Evolutionary conservation across 2,888 invertebrate species (phyloP).

Genomic region (Latrodectus hesperus): DNA sequence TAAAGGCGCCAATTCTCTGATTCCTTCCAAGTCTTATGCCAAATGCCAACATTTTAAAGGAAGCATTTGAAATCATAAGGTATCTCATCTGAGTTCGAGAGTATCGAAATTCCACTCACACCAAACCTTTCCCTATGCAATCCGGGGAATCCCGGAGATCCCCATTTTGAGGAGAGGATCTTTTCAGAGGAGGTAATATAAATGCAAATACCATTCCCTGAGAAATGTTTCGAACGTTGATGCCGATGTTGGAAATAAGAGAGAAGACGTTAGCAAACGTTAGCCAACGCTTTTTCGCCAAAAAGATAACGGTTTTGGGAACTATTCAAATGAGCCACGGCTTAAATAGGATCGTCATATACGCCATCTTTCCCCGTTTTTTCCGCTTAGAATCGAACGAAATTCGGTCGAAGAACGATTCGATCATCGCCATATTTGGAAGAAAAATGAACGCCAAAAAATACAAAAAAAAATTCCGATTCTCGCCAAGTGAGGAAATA

Average conservation of each 20-base stretch:
- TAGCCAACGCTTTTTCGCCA: neutral
- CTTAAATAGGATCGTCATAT: conserved; percentile 34
- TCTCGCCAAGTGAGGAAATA: neutral
- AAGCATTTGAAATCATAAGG: too few species aligned
- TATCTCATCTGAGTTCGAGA: too few species aligned
- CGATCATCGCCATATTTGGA: conserved; percentile 2
- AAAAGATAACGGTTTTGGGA: conserved; percentile 29
- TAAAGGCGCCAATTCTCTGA: too few species aligned
- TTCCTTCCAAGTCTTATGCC: too few species aligned
- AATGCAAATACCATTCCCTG: conserved; percentile 44
- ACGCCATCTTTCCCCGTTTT: conserved; percentile 2
- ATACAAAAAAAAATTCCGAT: neutral
- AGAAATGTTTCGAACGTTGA: neutral
- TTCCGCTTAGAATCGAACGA: conserved; percentile 20
- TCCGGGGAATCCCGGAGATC: neutral
- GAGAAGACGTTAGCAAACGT: conserved; percentile 4
- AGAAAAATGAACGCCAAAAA: too few species aligned
- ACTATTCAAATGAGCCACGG: conserved; percentile 52
- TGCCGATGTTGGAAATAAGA: neutral
- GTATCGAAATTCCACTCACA: too few species aligned
- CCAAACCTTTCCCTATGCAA: too few species aligned
- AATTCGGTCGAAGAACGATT: conserved; percentile 18
- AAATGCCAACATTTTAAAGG: too few species aligned
- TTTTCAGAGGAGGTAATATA: conserved; percentile 39
- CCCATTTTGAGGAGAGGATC: conserved; percentile 6